phyloP scores from a whole-genome alignment of 1,140 invertebrate species.

The Schlechtendalia chinensis region DNA sequence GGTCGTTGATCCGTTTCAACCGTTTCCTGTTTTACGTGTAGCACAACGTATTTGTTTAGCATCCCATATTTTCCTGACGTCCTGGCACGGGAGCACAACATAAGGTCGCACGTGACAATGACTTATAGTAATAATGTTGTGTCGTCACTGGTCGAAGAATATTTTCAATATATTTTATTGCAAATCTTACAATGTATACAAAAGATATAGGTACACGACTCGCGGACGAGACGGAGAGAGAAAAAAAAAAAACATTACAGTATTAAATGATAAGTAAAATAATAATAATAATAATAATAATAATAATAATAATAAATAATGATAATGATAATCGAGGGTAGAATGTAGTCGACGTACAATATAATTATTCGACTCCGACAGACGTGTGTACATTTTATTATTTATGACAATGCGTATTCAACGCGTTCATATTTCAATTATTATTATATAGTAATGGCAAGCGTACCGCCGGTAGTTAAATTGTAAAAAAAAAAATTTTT shows the following conservation, averaged over 20 bases:
- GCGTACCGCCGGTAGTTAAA: slow-evolving; percentile 19
- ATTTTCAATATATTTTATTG: background rate
- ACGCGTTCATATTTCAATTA: no score
- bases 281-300: background rate
- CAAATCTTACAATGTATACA: background rate
- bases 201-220: background rate
- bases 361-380: background rate
- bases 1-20: no score
- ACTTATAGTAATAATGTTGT: background rate
- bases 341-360: background rate
- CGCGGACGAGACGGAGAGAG: background rate
- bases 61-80: no score
- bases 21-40: no score
- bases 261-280: background rate
- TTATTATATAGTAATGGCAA: slow-evolving; percentile 40
- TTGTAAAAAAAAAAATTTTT: slow-evolving; percentile 11
- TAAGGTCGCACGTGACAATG: no score
- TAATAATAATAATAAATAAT: slow-evolving; percentile 1
- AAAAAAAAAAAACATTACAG: no score
- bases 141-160: background rate
- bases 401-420: no score
- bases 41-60: no score
- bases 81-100: no score
- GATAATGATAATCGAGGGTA: background rate
- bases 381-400: no score